Conservation (phyloP, 2,113 vertebrate genomes). For the Lasiurus borealis region DNA sequence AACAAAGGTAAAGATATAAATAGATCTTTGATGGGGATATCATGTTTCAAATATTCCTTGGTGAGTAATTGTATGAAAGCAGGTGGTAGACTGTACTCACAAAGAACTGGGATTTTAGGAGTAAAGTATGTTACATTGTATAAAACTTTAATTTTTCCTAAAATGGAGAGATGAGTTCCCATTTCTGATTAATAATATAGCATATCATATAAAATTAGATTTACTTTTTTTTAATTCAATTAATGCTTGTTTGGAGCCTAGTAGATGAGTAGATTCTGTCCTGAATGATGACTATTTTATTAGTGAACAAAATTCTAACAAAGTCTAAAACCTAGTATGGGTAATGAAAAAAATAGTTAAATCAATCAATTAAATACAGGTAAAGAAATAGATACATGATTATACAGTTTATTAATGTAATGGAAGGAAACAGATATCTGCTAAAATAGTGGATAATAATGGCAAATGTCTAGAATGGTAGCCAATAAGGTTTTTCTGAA, state of each 20-base stretch:
- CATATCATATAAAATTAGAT: not conserved
- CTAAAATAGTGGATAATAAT: not conserved
- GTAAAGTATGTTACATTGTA: not conserved
- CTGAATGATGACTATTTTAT: not conserved
- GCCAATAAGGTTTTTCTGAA: not conserved
- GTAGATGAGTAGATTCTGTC: not conserved
- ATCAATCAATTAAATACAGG: not conserved
- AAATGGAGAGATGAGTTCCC: slow-evolving; percentile 4
- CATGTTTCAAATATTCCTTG: slow-evolving; percentile 42
- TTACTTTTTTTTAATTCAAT: not conserved
- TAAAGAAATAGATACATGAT: not conserved
- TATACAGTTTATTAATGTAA: not conserved
- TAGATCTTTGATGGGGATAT: slow-evolving; percentile 5
- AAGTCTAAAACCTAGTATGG: not conserved
- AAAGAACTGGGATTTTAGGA: not conserved
- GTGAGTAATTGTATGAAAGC: slow-evolving; percentile 24
- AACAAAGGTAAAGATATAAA: not conserved
- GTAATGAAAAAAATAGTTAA: not conserved
- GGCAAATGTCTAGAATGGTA: not conserved
- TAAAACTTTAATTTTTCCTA: not conserved
- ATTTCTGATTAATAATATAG: slow-evolving; percentile 8
- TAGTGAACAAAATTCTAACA: not conserved
- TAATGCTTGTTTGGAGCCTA: slow-evolving; percentile 18
- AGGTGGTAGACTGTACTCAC: slow-evolving; percentile 21
- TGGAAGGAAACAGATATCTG: not conserved